Percentiles rank a stretch among this genome's conserved stretches.
Evolutionary conservation across 2,888 invertebrate species (phyloP).

Genomic region (Seira ritae): DNA sequence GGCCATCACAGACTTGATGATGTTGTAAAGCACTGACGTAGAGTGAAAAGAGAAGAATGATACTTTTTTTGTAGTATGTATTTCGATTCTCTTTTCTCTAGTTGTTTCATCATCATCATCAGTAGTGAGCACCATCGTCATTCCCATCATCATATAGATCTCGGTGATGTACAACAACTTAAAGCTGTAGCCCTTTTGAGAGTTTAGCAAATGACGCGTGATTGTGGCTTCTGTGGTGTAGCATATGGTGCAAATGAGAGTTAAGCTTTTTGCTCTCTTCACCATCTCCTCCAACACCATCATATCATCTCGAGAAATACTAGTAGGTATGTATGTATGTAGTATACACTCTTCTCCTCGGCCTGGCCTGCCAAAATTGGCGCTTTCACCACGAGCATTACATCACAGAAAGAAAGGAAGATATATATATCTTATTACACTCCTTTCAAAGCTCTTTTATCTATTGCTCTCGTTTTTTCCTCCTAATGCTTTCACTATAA

Average conservation of each 20-base stretch:
- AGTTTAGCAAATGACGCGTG: conserved; percentile 70
- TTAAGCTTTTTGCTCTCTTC: conserved; percentile 66
- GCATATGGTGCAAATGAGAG: conserved; percentile 73
- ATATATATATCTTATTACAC: conserved; percentile 14
- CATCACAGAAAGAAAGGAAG: conserved; percentile 6
- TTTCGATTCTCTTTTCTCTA: too few relatives aligned
- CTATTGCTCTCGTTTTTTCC: conserved; percentile 2
- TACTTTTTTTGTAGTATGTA: neutral
- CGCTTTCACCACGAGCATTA: conserved; percentile 34
- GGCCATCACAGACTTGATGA: neutral
- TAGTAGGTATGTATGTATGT: neutral
- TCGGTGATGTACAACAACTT: conserved; percentile 58
- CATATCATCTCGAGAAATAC: conserved; percentile 2
- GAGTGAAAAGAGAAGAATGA: neutral
- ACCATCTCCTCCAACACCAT: conserved; percentile 13
- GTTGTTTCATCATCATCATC: conserved; percentile 4
- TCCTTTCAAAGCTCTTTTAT: neutral
- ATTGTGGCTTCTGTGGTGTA: conserved; percentile 69
- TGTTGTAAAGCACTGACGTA: neutral
- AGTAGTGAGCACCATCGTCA: conserved; percentile 9
- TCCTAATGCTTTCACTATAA: neutral
- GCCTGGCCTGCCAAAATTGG: conserved; percentile 51
- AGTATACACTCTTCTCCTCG: conserved; percentile 12
- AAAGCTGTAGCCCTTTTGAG: conserved; percentile 53
- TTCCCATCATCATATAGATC: conserved; percentile 27